phyloP scores from a whole-genome alignment of 1,140 invertebrate genomes.

The Eumaeus atala region DNA sequence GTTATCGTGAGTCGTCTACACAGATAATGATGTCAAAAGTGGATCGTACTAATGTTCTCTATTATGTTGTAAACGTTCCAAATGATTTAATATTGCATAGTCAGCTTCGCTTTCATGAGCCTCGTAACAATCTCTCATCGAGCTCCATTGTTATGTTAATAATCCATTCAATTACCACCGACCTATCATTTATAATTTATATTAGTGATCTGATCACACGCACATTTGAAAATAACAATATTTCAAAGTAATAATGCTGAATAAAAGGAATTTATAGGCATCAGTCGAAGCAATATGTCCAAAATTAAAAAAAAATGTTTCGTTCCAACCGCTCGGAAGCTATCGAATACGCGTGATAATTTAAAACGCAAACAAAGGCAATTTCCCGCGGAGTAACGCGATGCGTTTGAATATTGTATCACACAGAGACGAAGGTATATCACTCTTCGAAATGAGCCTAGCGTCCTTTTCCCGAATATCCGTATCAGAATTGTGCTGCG shows the following conservation, averaged over 20 bases:
- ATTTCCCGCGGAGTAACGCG: constrained; percentile 22
- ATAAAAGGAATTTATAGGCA: background rate
- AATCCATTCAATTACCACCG: constrained; percentile 32
- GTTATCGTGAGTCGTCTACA: constrained; percentile 66
- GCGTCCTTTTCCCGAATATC: constrained; percentile 34
- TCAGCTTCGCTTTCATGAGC: constrained; percentile 29
- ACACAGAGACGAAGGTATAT: constrained; percentile 60
- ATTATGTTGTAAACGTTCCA: constrained; percentile 66
- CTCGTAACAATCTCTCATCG: constrained; percentile 17
- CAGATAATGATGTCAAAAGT: constrained; percentile 74
- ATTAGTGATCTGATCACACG: background rate
- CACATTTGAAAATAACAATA: background rate
- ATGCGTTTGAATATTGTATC: constrained; percentile 42
- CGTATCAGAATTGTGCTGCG: constrained; percentile 4
- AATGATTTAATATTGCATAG: constrained; percentile 44
- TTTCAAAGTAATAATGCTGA: background rate
- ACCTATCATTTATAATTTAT: constrained; percentile 7
- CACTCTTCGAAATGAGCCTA: constrained; percentile 53
- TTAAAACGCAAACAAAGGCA: constrained; percentile 20
- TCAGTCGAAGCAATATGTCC: background rate
- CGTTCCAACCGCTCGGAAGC: background rate
- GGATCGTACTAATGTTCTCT: constrained; percentile 70
- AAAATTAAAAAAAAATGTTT: background rate
- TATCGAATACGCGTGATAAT: constrained; percentile 16
- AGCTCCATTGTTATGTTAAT: constrained; percentile 33